phyloP scores from a whole-genome alignment of 2,113 vertebrate genomes.

The Grammomys surdaster region DNA sequence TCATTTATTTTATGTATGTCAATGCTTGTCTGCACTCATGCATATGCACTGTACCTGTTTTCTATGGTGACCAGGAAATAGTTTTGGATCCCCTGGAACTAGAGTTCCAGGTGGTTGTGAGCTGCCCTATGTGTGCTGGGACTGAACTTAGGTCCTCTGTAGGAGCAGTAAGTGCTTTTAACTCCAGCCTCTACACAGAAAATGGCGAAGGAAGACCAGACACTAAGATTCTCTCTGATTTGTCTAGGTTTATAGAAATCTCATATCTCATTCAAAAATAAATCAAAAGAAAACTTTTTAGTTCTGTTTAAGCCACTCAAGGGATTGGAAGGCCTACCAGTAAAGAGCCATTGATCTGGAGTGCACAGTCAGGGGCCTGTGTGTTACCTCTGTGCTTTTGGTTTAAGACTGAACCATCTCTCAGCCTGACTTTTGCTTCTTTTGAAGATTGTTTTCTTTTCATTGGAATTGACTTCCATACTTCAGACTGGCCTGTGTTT shows the following conservation, averaged over 20 bases:
- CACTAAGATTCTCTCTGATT: conserved; percentile 16
- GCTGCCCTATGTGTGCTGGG: neutral
- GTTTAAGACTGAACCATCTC: neutral
- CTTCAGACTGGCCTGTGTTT: neutral
- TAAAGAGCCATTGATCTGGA: neutral
- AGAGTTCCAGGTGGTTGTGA: neutral
- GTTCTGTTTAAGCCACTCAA: neutral
- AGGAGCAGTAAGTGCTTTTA: neutral
- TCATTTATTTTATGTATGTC: neutral
- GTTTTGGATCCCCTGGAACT: neutral
- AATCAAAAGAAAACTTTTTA: neutral
- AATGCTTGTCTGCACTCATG: neutral
- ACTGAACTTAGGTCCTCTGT: neutral
- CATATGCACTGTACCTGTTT: too few species aligned
- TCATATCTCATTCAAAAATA: conserved; percentile 32
- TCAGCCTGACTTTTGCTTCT: neutral
- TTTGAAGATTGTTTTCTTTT: neutral
- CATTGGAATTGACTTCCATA: neutral
- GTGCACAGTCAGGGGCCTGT: neutral
- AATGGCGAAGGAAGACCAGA: neutral
- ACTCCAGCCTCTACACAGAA: neutral
- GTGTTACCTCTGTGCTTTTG: neutral
- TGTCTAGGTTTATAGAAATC: neutral
- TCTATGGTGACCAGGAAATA: neutral
- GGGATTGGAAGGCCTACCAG: neutral